phyloP scores from a whole-genome alignment of 1,140 invertebrate genomes.

The Lethocerus indicus region DNA sequence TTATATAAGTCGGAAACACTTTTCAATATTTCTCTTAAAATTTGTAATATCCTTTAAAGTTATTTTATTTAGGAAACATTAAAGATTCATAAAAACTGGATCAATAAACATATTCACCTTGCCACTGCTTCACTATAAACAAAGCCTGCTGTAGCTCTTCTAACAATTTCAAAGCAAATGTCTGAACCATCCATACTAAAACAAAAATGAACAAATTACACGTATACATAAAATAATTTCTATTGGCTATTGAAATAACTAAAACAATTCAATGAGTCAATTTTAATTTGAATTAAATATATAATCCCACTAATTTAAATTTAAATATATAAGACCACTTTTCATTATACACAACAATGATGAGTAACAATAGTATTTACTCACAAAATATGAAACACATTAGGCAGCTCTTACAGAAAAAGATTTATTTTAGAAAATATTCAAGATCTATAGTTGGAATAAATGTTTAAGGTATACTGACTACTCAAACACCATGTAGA shows the following conservation, averaged over 20 bases:
- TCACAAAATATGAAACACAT: too few relatives aligned
- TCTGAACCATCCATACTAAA: constrained; percentile 95
- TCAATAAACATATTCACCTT: constrained; percentile 44
- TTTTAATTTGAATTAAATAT: too few relatives aligned
- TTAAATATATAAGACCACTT: too few relatives aligned
- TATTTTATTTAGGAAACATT: too few relatives aligned
- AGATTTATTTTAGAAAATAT: too few relatives aligned
- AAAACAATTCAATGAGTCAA: too few relatives aligned
- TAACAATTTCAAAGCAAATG: constrained; percentile 95
- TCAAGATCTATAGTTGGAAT: too few relatives aligned
- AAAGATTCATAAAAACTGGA: neutral
- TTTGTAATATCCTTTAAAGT: neutral
- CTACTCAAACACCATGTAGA: constrained; percentile 99
- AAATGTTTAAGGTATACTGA: constrained; percentile 39
- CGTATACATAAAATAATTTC: neutral
- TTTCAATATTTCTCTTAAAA: neutral
- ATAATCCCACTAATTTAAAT: too few relatives aligned
- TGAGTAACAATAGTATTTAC: too few relatives aligned
- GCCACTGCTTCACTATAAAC: constrained; percentile 98
- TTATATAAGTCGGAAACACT: neutral
- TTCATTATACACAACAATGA: too few relatives aligned
- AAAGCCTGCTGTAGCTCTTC: constrained; percentile 86
- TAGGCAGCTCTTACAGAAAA: too few relatives aligned
- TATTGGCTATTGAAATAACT: too few relatives aligned
- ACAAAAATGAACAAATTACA: constrained; percentile 4